Conservation (phyloP, 2,113 vertebrate species). For the Protomyctophum bolini region DNA sequence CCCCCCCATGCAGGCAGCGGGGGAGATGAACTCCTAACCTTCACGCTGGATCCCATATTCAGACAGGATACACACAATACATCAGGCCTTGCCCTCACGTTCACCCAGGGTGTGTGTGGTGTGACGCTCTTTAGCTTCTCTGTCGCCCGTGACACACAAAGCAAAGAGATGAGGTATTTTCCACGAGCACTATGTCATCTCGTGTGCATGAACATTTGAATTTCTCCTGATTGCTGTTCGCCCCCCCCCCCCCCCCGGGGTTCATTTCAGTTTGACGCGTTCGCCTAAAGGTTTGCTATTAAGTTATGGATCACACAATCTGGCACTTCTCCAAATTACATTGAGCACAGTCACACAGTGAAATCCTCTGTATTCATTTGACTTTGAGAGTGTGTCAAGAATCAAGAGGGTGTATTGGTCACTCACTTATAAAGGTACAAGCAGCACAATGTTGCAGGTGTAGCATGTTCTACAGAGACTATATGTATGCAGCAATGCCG, state of each 20-base stretch:
- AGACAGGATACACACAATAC: slow-evolving; percentile 58
- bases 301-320: neutral
- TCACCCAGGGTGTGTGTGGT: slow-evolving; percentile 45
- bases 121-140: slow-evolving; percentile 46
- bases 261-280: slow-evolving; percentile 26
- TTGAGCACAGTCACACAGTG: no score
- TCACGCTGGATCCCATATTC: slow-evolving; percentile 30
- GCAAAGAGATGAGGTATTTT: slow-evolving; percentile 42
- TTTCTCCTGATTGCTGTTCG: slow-evolving; percentile 26
- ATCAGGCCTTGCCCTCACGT: slow-evolving; percentile 54
- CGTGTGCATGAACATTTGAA: slow-evolving; percentile 50
- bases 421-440: no score
- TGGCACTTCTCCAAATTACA: no score
- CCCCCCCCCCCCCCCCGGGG: no score
- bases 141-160: slow-evolving; percentile 45
- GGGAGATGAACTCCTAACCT: slow-evolving; percentile 33
- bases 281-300: slow-evolving; percentile 16
- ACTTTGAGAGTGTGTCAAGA: no score
- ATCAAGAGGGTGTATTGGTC: no score
- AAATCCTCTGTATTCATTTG: no score
- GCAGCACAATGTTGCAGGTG: no score
- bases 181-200: slow-evolving; percentile 34
- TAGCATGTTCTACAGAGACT: no score
- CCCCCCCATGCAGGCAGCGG: slow-evolving; percentile 1
- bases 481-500: no score